Evolutionary conservation across 2,797 vertebrate genomes (phyloP).

Genomic region (Chromis chromis): DNA sequence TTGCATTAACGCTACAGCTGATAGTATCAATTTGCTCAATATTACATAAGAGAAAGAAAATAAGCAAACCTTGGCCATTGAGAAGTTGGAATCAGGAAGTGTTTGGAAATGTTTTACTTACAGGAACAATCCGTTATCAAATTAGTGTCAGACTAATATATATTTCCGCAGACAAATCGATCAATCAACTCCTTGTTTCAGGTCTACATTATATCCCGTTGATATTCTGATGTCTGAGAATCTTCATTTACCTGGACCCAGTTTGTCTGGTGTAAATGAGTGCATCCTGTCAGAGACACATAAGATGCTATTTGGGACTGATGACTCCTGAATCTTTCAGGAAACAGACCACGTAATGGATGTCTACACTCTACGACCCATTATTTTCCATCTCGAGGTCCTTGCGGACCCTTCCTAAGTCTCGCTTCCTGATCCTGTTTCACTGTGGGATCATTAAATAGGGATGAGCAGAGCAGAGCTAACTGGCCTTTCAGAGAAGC

Average conservation of each 20-base stretch:
- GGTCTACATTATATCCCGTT: not conserved
- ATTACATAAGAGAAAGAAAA: not conserved
- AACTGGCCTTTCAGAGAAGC: conserved; percentile 35
- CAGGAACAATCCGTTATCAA: not conserved
- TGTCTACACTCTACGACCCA: conserved; percentile 43
- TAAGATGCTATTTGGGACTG: conserved; percentile 47
- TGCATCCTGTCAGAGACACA: conserved; percentile 48
- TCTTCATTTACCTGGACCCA: conserved; percentile 23
- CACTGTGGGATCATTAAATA: conserved; percentile 56
- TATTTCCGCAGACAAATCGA: not conserved
- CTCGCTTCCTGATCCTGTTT: conserved; percentile 71
- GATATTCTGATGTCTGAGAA: not conserved
- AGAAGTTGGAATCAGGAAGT: not conserved
- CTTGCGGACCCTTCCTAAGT: conserved; percentile 59
- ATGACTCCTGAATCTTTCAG: conserved; percentile 58
- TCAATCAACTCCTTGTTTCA: not conserved
- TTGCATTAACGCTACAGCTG: not conserved
- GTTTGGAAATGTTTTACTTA: not conserved
- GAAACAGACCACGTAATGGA: conserved; percentile 72
- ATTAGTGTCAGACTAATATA: not conserved
- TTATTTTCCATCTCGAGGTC: conserved; percentile 65
- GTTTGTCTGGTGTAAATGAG: conserved; percentile 29
- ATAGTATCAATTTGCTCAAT: not conserved
- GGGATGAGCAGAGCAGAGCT: conserved; percentile 32
- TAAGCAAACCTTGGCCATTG: not conserved